Evolutionary conservation across 2,888 invertebrate genomes (phyloP).

Genomic region (Nomada ferruginata): DNA sequence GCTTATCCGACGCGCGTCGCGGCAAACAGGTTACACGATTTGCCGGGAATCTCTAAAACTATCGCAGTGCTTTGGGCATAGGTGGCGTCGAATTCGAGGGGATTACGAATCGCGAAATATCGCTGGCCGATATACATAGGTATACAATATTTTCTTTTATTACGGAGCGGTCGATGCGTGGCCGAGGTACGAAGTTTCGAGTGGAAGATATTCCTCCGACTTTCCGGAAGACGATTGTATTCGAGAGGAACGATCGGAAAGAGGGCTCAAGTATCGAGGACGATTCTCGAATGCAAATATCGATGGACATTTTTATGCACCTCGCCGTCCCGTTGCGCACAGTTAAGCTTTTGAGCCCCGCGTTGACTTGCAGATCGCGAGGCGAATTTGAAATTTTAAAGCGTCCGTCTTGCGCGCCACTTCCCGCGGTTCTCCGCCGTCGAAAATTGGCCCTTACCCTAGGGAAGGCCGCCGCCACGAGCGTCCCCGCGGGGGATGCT

Average conservation of each 20-base stretch:
- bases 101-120: constrained; percentile 14
- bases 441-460: constrained; percentile 39
- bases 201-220: constrained; percentile 26
- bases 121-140: neutral
- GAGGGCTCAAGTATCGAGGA: constrained; percentile 48
- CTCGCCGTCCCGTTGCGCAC: constrained; percentile 45
- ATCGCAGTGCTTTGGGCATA: constrained; percentile 11
- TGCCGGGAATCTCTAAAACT: constrained; percentile 31
- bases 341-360: constrained; percentile 64
- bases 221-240: constrained; percentile 17
- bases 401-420: constrained; percentile 45
- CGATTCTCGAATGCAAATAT: constrained; percentile 68
- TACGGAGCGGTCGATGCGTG: constrained; percentile 8
- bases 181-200: constrained; percentile 33
- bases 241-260: constrained; percentile 5
- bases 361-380: constrained; percentile 68
- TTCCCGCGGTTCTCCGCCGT: constrained; percentile 21
- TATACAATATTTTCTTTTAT: neutral
- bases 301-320: constrained; percentile 65
- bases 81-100: constrained; percentile 49
- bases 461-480: neutral
- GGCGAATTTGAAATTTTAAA: constrained; percentile 66
- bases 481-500: neutral
- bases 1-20: constrained; percentile 62
- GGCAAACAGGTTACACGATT: constrained; percentile 66